Evolutionary conservation across 2,797 vertebrate species (phyloP).

Genomic region (Tenualosa thibaudeaui): DNA sequence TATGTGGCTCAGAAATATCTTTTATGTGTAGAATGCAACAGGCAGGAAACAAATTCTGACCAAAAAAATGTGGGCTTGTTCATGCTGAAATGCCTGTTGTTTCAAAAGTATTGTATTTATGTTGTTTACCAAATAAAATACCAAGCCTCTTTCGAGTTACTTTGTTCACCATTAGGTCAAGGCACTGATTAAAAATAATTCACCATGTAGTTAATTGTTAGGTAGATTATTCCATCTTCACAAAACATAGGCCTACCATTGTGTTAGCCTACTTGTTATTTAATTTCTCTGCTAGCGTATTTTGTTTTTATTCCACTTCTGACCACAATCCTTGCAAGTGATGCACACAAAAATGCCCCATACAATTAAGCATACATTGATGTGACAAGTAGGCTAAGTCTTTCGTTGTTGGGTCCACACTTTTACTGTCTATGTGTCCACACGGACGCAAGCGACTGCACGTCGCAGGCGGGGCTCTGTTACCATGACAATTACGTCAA

Average conservation of each 20-base stretch:
- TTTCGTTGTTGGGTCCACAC: constrained; percentile 6
- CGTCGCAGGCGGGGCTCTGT: constrained; percentile 59
- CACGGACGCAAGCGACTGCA: constrained; percentile 48
- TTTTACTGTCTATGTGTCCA: not conserved
- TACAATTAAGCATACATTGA: not conserved
- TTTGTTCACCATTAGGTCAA: not conserved
- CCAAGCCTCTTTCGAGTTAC: not conserved
- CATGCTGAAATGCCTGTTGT: constrained; percentile 1
- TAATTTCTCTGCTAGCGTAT: too few relatives aligned
- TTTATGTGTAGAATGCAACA: constrained; percentile 19
- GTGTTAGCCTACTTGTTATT: too few relatives aligned
- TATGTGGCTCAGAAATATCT: not conserved
- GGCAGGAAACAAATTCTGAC: constrained; percentile 5
- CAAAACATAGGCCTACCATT: too few relatives aligned
- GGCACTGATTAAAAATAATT: not conserved
- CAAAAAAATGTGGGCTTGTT: not conserved
- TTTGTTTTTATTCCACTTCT: not conserved
- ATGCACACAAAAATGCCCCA: too few relatives aligned
- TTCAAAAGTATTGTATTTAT: constrained; percentile 6
- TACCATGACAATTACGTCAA: constrained; percentile 68
- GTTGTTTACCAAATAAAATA: constrained; percentile 17
- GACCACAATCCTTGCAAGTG: not conserved
- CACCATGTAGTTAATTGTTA: not conserved
- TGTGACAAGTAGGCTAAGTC: constrained; percentile 21
- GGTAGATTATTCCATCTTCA: too few relatives aligned